Evolutionary conservation across 2,888 invertebrate genomes (phyloP), one percentile per base, ranked within the genome.

Genomic region (Desoria tigrina): DNA sequence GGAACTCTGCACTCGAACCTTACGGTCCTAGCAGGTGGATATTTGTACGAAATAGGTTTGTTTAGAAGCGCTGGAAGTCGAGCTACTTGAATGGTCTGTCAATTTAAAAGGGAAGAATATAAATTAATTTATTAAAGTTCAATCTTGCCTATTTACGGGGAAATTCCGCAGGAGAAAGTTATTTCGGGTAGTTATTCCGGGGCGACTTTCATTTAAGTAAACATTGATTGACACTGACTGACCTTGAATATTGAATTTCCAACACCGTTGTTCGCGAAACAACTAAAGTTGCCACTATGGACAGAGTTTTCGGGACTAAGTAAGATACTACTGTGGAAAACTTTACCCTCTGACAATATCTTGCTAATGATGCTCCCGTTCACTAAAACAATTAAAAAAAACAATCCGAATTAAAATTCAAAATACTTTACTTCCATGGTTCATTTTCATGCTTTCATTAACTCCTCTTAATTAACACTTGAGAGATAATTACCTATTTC

Each of bases 1-100:
- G 70, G 64, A 55, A 70, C 66, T 67, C 66, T 68, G 64, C 73
- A 70, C 54, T 73, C 69, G 49, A 75, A 65, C 57, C 75, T 65
- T 42, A 71, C 71, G n/a, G 71, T 71, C 69, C 71, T 71, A 50
- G 72, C 69, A 39, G 68, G 66, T 26, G 73, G 69, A 39, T 65
- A 65, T 42, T 70, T 61, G 61, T 71, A 72, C n/a, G 72, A 71
- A 39, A 64, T 66, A 39, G 69, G 64, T 45, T 60, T 60, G 21
- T 61, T 37, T 26, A 64, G 63, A 27, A 74, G 65, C 23, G 66
- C 64, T 58, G 72, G 74, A 60, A 68, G 66, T 51, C 72, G 58
- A 37, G 58, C 65, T 24, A 74, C 72, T 61, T 72, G 70, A 18
- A 74, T 32, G 23, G 69, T 71, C 70, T 69, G 56, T 21, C n/a